phyloP scores from a whole-genome alignment of 2,888 invertebrate genomes.

The Tetheella fluctuosa region DNA sequence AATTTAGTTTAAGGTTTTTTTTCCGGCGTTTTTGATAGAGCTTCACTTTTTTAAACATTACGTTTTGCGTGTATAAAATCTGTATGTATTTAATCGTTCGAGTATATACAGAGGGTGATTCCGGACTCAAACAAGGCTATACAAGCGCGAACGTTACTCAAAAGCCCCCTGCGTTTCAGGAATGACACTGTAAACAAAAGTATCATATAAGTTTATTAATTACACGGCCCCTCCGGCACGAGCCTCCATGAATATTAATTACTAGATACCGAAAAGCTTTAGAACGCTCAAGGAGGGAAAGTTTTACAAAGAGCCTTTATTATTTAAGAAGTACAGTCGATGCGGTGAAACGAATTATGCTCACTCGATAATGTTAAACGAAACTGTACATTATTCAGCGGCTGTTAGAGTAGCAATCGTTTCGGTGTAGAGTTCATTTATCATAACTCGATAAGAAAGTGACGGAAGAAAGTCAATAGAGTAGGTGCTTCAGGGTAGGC shows the following conservation, averaged over 20 bases:
- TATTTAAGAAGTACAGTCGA: constrained; percentile 81
- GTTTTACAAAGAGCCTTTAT: constrained; percentile 84
- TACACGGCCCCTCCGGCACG: constrained; percentile 80
- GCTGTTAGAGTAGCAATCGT: constrained; percentile 44
- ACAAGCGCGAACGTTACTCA: constrained; percentile 30
- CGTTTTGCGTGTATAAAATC: not conserved
- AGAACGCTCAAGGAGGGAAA: constrained; percentile 83
- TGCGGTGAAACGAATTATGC: constrained; percentile 79
- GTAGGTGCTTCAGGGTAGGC: constrained; percentile 79
- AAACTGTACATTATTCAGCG: constrained; percentile 46
- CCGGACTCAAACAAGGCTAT: not conserved
- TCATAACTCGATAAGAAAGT: constrained; percentile 82
- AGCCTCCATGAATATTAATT: constrained; percentile 84
- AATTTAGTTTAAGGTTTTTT: constrained; percentile 43
- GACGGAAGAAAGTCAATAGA: constrained; percentile 83
- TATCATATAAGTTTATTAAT: constrained; percentile 85
- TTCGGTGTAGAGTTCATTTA: constrained; percentile 56
- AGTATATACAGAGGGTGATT: not conserved
- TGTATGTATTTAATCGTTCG: not conserved
- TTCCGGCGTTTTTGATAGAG: constrained; percentile 14
- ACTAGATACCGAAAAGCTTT: constrained; percentile 83
- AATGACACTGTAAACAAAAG: constrained; percentile 84
- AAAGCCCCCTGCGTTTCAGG: constrained; percentile 66
- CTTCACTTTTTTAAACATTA: not conserved
- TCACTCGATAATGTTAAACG: constrained; percentile 36